Evolutionary conservation across 2,797 vertebrate genomes (phyloP).

Genomic region (Cuculus canorus): DNA sequence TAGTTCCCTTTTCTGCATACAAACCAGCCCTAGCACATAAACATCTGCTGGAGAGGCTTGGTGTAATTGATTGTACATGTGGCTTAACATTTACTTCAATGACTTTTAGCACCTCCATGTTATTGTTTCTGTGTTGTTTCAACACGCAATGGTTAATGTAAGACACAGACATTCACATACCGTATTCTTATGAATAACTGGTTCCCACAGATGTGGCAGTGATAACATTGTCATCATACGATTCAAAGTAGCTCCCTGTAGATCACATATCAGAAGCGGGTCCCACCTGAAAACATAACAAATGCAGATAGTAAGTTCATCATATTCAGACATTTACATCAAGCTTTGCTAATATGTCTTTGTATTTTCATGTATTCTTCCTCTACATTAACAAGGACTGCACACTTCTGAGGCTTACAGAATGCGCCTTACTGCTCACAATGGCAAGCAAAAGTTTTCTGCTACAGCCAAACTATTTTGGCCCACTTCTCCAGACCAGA

Average conservation of each 20-base stretch:
- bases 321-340: background rate
- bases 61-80: constrained; percentile 23
- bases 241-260: background rate
- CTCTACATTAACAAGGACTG: background rate
- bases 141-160: constrained; percentile 35
- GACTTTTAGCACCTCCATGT: constrained; percentile 51
- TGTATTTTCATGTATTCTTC: background rate
- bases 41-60: background rate
- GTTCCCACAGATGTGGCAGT: constrained; percentile 67
- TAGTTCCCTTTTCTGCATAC: background rate
- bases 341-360: background rate
- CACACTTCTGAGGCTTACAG: background rate
- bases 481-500: background rate
- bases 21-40: constrained; percentile 18
- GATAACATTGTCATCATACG: constrained; percentile 64
- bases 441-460: background rate
- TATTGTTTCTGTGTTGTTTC: constrained; percentile 30
- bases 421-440: background rate
- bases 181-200: constrained; percentile 44
- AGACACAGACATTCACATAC: constrained; percentile 49
- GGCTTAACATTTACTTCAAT: constrained; percentile 44
- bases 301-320: constrained; percentile 21
- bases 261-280: constrained; percentile 58
- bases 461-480: background rate
- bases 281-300: constrained; percentile 50